These are phyloP conservation scores for Drosophila nannoptera DNA, from an alignment of 1,140 invertebrate species.

Conservation along the genomic window DNA sequence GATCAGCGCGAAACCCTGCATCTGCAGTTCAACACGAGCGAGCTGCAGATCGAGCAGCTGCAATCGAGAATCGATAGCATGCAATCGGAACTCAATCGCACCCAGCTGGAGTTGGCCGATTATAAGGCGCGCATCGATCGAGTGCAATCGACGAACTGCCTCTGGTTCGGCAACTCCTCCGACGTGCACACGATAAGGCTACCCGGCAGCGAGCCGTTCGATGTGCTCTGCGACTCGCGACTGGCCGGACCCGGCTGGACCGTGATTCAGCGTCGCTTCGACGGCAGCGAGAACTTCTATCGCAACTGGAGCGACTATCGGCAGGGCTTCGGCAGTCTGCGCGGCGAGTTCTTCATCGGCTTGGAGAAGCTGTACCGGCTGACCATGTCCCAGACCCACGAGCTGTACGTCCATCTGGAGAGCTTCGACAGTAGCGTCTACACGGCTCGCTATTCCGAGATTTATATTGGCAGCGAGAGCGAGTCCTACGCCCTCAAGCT, in stretches of 20 bases:
- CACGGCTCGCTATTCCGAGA: constrained; percentile 15
- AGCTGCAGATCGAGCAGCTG: not conserved
- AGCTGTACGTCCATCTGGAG: constrained; percentile 23
- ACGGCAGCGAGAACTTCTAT: constrained; percentile 27
- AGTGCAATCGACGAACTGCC: constrained; percentile 5
- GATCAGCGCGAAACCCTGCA: not conserved
- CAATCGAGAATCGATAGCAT: not conserved
- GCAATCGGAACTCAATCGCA: not conserved
- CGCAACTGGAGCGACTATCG: constrained; percentile 32
- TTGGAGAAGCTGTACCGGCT: constrained; percentile 23
- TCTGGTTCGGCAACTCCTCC: constrained; percentile 18
- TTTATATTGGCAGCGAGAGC: constrained; percentile 12
- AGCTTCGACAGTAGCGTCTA: not conserved
- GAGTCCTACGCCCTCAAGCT: constrained; percentile 4
- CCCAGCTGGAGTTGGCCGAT: constrained; percentile 1
- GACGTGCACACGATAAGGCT: not conserved
- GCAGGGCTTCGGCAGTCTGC: constrained; percentile 16
- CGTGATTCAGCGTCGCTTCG: constrained; percentile 29
- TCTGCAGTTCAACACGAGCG: constrained; percentile 1
- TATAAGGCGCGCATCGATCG: constrained; percentile 1
- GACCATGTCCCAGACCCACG: not conserved
- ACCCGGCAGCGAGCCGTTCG: constrained; percentile 12
- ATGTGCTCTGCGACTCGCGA: constrained; percentile 18
- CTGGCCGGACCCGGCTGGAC: constrained; percentile 24
- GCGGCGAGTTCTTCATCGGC: constrained; percentile 30